These are phyloP conservation scores for Phalacrocorax pelagicus DNA, from an alignment of 2,113 vertebrate species.

Conservation along the genomic window DNA sequence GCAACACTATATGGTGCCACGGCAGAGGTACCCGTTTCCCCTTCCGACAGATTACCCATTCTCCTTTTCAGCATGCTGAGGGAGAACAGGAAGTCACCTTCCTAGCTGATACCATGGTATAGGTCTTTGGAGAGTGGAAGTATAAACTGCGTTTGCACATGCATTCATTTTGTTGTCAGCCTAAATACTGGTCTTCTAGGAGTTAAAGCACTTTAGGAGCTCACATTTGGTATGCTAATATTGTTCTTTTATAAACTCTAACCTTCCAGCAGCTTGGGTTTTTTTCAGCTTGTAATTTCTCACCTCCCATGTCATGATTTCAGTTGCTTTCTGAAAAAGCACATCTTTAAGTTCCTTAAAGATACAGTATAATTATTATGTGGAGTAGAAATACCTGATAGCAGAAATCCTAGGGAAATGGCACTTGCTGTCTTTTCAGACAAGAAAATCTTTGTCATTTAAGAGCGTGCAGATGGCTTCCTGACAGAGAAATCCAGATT, in stretches of 20 bases:
- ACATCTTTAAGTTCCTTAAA: background rate
- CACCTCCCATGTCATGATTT: background rate
- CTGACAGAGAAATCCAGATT: constrained; percentile 20
- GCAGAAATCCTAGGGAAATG: background rate
- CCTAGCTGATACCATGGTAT: background rate
- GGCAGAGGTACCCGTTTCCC: background rate
- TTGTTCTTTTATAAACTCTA: background rate
- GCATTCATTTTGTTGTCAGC: background rate
- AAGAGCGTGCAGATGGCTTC: background rate
- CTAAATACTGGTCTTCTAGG: background rate
- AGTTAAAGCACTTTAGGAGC: background rate
- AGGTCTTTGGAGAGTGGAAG: background rate
- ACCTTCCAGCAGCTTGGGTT: background rate
- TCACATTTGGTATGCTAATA: background rate
- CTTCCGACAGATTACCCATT: background rate
- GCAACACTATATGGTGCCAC: accelerated
- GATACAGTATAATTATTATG: background rate
- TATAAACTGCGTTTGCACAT: background rate
- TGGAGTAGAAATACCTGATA: background rate
- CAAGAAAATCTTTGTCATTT: background rate
- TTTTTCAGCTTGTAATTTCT: background rate
- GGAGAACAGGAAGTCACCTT: background rate
- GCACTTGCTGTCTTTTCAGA: background rate
- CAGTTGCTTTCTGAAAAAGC: background rate
- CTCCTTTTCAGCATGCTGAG: no score